Evolutionary conservation across 2,113 vertebrate species (phyloP).

Genomic region (Pollimyrus isidori): DNA sequence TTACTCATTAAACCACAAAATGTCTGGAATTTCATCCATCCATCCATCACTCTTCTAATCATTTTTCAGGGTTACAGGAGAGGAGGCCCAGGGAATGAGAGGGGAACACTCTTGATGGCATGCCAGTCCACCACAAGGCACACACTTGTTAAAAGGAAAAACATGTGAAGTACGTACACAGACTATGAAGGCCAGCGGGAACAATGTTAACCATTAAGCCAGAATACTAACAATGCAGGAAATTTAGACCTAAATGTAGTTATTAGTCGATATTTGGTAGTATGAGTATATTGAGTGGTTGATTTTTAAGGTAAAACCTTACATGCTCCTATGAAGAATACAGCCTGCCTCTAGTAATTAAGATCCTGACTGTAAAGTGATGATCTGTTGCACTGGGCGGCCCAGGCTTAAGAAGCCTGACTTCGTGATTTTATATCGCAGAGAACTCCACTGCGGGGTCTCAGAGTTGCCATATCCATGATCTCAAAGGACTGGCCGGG

Average conservation of each 20-base stretch:
- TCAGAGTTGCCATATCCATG: constrained; percentile 63
- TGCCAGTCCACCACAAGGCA: background rate
- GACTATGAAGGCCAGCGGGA: background rate
- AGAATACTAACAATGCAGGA: background rate
- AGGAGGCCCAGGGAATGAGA: background rate
- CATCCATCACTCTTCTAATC: no score
- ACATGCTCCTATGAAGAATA: no score
- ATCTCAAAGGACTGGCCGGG: constrained; percentile 72
- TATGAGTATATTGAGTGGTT: background rate
- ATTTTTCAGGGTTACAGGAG: background rate
- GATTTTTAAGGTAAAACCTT: background rate
- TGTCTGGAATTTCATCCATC: background rate
- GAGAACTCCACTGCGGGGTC: constrained; percentile 59
- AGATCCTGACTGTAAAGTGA: no score
- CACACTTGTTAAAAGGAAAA: background rate
- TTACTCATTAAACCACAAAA: background rate
- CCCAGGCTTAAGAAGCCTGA: no score
- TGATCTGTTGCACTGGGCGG: no score
- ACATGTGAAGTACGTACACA: background rate
- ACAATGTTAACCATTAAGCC: background rate
- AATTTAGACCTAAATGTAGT: background rate
- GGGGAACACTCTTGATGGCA: background rate
- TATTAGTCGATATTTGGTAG: background rate
- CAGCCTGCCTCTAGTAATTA: no score
- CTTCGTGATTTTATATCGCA: no score